phyloP scores from a whole-genome alignment of 1,140 invertebrate genomes.

The Oreohelix idahoensis region DNA sequence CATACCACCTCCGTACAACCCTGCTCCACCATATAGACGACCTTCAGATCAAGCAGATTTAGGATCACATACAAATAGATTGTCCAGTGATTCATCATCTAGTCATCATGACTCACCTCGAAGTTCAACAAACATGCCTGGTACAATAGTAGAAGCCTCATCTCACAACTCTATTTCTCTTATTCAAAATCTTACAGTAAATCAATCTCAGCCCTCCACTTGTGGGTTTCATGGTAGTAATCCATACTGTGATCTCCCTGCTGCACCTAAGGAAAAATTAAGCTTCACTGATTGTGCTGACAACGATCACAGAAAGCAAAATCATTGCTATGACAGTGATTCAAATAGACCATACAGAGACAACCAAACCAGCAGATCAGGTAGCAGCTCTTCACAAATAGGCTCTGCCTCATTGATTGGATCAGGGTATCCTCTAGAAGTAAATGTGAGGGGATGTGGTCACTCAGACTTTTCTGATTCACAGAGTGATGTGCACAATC shows the following conservation, averaged over 20 bases:
- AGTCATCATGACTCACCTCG: constrained; percentile 6
- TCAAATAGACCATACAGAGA: constrained; percentile 1
- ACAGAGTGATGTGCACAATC: constrained; percentile 8
- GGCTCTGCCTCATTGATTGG: constrained; percentile 26
- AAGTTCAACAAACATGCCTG: neutral
- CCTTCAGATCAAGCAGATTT: constrained; percentile 7
- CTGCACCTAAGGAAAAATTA: constrained; percentile 14
- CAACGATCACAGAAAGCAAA: constrained; percentile 11
- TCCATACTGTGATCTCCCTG: constrained; percentile 28
- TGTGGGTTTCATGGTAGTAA: constrained; percentile 39
- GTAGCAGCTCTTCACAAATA: constrained; percentile 31
- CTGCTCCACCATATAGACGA: constrained; percentile 59
- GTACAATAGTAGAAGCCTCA: neutral
- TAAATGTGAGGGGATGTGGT: neutral
- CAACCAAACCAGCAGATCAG: neutral
- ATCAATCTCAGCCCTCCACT: constrained; percentile 19
- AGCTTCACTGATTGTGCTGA: constrained; percentile 27
- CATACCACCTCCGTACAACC: constrained; percentile 55
- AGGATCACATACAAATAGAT: neutral
- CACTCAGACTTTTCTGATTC: constrained; percentile 32
- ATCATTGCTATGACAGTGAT: neutral
- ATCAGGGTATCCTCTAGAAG: neutral
- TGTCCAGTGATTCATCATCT: constrained; percentile 29
- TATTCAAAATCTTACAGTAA: neutral
- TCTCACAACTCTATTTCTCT: neutral